Conservation (phyloP, 2,888 invertebrate species). For the Oegoconia quadripuncta region DNA sequence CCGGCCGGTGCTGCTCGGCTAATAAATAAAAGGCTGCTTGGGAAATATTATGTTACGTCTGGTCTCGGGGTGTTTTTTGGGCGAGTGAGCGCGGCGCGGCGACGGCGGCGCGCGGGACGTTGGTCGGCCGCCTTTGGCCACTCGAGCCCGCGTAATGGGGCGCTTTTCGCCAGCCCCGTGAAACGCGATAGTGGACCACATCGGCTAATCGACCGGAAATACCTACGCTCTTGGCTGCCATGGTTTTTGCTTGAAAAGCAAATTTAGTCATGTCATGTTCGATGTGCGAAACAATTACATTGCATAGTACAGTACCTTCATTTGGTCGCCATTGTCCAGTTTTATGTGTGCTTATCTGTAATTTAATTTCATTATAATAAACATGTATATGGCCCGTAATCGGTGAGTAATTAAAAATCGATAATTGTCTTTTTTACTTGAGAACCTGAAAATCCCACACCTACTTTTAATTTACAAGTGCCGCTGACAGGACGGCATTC, state of each 20-base stretch:
- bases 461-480: conserved; percentile 10
- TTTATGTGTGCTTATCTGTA: no score
- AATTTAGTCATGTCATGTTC: no score
- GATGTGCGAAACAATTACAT: no score
- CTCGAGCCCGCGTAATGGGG: conserved; percentile 55
- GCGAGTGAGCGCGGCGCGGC: conserved; percentile 45
- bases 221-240: conserved; percentile 2
- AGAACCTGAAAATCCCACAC: background rate
- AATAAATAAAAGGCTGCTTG: conserved; percentile 77
- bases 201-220: conserved; percentile 4
- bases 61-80: conserved; percentile 60
- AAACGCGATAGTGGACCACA: conserved; percentile 33
- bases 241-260: no score
- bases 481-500: conserved; percentile 22
- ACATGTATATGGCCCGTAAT: no score
- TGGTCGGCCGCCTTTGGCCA: conserved; percentile 55
- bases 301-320: no score
- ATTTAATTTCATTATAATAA: no score
- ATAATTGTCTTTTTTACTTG: no score
- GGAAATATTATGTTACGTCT: conserved; percentile 77
- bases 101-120: conserved; percentile 30
- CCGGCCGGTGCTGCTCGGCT: conserved; percentile 43
- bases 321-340: no score
- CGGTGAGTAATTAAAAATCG: no score
- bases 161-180: conserved; percentile 41